Evolutionary conservation across 2,888 invertebrate genomes (phyloP).

Genomic region (Brachycybe producta): DNA sequence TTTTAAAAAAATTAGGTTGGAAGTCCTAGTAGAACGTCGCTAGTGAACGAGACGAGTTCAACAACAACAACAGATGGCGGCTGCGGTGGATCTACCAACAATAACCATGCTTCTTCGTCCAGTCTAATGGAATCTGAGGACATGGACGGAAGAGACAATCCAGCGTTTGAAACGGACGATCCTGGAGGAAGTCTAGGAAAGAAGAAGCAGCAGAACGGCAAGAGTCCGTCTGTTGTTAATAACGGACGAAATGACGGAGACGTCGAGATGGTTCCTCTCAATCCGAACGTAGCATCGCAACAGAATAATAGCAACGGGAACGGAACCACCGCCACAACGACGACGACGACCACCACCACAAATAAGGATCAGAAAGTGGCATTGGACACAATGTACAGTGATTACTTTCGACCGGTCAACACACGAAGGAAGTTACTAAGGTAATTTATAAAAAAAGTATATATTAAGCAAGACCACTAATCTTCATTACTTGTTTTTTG

Average conservation of each 20-base stretch:
- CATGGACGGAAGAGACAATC: not conserved
- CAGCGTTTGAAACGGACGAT: not conserved
- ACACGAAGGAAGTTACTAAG: constrained; percentile 8
- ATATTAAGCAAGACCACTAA: no score
- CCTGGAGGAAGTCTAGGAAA: not conserved
- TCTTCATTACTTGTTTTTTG: not conserved
- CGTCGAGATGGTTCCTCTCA: constrained; percentile 6
- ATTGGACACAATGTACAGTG: constrained; percentile 6
- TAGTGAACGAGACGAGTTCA: no score
- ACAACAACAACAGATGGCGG: no score
- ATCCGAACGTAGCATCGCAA: not conserved
- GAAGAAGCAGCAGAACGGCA: not conserved
- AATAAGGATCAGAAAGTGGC: constrained; percentile 5
- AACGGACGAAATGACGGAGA: not conserved
- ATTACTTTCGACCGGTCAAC: constrained; percentile 12
- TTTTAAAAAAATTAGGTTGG: no score
- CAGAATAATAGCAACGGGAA: not conserved
- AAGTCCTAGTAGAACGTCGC: no score
- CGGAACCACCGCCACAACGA: not conserved
- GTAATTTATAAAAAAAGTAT: not conserved
- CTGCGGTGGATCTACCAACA: no score
- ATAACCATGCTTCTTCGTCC: no score
- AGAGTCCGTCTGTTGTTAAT: not conserved
- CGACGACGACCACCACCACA: not conserved
- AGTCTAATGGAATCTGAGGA: no score